phyloP scores from a whole-genome alignment of 2,113 vertebrate genomes.

The Anhinga rufa region DNA sequence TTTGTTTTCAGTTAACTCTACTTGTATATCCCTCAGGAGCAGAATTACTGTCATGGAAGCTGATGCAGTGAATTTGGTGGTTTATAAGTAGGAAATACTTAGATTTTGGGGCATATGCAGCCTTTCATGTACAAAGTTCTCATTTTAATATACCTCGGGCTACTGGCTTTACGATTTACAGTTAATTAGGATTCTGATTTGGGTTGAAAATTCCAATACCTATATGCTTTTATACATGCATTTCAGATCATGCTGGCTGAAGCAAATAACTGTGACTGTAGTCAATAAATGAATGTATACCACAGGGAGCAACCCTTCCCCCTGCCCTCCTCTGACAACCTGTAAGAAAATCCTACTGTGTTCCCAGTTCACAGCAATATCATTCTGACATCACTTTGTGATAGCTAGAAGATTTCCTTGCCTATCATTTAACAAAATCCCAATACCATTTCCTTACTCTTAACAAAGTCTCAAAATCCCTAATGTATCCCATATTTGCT shows the following conservation, averaged over 20 bases:
- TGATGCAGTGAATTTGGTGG: constrained; percentile 67
- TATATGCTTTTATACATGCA: constrained; percentile 71
- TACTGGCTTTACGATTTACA: constrained; percentile 75
- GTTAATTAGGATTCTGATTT: constrained; percentile 82
- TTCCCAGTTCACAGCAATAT: constrained; percentile 65
- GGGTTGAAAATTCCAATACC: constrained; percentile 72
- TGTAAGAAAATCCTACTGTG: constrained; percentile 68
- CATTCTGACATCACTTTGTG: constrained; percentile 62
- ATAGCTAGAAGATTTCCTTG: constrained; percentile 61
- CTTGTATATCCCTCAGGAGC: constrained; percentile 68
- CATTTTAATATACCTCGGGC: constrained; percentile 79
- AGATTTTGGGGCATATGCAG: constrained; percentile 72
- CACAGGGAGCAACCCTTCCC: constrained; percentile 54
- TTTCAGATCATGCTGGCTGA: constrained; percentile 72
- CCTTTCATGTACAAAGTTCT: constrained; percentile 82
- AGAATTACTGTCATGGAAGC: constrained; percentile 70
- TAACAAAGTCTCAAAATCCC: constrained; percentile 55
- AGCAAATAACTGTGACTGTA: constrained; percentile 75
- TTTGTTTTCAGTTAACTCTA: constrained; percentile 72
- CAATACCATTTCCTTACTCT: constrained; percentile 48
- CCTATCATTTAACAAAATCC: constrained; percentile 62
- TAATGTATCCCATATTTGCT: constrained; percentile 43
- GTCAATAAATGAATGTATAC: constrained; percentile 71
- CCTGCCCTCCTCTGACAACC: constrained; percentile 59
- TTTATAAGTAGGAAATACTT: constrained; percentile 72